Evolutionary conservation across 2,888 invertebrate species (phyloP), one percentile per base, ranked within the genome.

Genomic region (Microctonus brassicae): DNA sequence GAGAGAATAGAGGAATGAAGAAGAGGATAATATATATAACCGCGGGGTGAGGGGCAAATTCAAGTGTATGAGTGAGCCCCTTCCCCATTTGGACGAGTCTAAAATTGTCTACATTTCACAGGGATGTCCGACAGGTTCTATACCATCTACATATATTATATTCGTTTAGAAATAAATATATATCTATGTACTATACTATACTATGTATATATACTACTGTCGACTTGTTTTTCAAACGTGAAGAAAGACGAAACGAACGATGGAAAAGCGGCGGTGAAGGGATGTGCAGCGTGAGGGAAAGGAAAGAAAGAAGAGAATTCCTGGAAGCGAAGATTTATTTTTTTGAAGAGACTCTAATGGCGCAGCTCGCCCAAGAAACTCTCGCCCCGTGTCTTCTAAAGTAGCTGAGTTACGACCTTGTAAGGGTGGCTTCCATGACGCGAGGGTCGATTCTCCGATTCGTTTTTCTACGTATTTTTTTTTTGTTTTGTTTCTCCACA

Each of bases 301-400:
- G 57, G 26, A 36, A 47, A 33, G 52, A 71, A 73, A 68, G 70
- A 64, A 74, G 61, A 70, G 71, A 76, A 78, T 85, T 85, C 83
- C 75, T 76, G 77, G 83, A 81, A 84, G 79, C 74, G 80, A 83
- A 86, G 86, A 86, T 86, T 86, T 86, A 86, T 85, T 86, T 84
- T 86, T 83, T 79, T 83, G 82, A 83, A 83, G 82, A 84, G 83
- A 81, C 81, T 80, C 84, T 83, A 83, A 84, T 83, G 84, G 83
- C 78, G 81, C 78, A 79, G 81, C 81, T 77, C 75, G 80, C 80
- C 78, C 76, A 79, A 80, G 80, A 79, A 82, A 82, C 82, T 81
- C 55, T 47, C 73, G 73, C 78, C 74, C 72, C 76, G 26, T 71
- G 75, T 77, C 76, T 77, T 76, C 79, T 79, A 82, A 82, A 82